phyloP scores from a whole-genome alignment of 2,797 vertebrate genomes.

The Neoniphon sammara region DNA sequence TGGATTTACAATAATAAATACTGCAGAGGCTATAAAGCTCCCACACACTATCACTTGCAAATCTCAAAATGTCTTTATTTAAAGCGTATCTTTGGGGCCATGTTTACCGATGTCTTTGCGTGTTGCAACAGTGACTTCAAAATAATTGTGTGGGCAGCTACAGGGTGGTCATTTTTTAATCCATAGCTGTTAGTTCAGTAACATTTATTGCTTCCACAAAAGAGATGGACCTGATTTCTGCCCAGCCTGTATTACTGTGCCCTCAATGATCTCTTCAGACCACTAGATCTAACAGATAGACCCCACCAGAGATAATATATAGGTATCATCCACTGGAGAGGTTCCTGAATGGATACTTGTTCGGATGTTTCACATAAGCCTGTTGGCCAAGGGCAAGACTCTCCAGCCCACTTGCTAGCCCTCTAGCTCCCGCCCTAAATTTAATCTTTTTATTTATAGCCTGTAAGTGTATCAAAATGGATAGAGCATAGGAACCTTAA shows the following conservation, averaged over 20 bases:
- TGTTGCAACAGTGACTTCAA: no score
- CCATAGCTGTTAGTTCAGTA: neutral
- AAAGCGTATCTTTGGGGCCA: no score
- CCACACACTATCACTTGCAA: no score
- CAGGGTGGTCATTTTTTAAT: neutral
- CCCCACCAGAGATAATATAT: neutral
- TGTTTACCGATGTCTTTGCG: no score
- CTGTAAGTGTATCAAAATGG: no score
- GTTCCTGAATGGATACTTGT: neutral
- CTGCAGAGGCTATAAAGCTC: no score
- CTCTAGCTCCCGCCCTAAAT: neutral
- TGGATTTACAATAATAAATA: no score
- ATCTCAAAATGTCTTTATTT: no score
- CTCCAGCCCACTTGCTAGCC: neutral
- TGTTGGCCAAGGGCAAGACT: neutral
- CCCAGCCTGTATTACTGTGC: neutral
- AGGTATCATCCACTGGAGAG: neutral
- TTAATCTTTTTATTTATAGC: neutral
- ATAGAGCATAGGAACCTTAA: neutral
- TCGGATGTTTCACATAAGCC: neutral
- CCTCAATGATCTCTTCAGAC: constrained; percentile 3
- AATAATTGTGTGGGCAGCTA: no score
- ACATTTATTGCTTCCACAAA: constrained; percentile 7
- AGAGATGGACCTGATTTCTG: neutral
- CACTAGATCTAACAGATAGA: constrained; percentile 4